A percentile compares a stretch with the other conserved stretches of the same genome.
Conservation (phyloP, 2,797 vertebrate species). For the Dallia pectoralis region DNA sequence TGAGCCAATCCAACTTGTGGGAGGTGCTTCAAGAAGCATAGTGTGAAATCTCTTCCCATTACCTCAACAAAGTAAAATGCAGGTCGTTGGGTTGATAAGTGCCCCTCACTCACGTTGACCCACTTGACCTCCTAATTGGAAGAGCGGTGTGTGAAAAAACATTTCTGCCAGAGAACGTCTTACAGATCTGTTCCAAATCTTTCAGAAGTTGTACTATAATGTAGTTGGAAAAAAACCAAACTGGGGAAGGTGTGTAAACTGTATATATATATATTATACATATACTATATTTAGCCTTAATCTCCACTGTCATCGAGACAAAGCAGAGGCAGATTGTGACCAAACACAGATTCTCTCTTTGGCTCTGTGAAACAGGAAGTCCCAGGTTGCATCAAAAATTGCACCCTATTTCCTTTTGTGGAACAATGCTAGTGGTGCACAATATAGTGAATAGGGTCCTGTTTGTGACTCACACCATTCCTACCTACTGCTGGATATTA, state of each 20-base stretch:
- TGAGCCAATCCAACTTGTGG: too few relatives aligned
- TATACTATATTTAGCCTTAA: background rate
- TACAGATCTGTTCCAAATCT: too few relatives aligned
- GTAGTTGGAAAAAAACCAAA: too few relatives aligned
- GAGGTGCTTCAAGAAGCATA: too few relatives aligned
- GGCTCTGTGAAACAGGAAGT: conserved; percentile 7
- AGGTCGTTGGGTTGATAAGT: too few relatives aligned
- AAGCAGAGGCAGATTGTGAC: background rate
- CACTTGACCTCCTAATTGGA: too few relatives aligned
- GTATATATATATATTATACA: conserved; percentile 3
- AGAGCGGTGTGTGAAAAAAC: too few relatives aligned
- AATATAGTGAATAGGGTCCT: background rate
- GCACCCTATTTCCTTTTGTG: background rate
- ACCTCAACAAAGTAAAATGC: too few relatives aligned
- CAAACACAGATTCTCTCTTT: background rate
- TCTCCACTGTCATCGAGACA: background rate
- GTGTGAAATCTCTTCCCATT: too few relatives aligned
- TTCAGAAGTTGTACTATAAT: too few relatives aligned
- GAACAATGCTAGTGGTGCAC: background rate
- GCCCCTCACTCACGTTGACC: too few relatives aligned
- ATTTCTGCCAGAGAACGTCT: too few relatives aligned
- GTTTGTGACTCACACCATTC: background rate
- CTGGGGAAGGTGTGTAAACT: background rate
- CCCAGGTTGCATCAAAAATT: background rate
- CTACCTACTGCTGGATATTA: conserved; percentile 67